A percentile compares a stretch with the other conserved stretches of the same genome.
Conservation (phyloP, 2,888 invertebrate genomes). For the Aporophyla nigra region DNA sequence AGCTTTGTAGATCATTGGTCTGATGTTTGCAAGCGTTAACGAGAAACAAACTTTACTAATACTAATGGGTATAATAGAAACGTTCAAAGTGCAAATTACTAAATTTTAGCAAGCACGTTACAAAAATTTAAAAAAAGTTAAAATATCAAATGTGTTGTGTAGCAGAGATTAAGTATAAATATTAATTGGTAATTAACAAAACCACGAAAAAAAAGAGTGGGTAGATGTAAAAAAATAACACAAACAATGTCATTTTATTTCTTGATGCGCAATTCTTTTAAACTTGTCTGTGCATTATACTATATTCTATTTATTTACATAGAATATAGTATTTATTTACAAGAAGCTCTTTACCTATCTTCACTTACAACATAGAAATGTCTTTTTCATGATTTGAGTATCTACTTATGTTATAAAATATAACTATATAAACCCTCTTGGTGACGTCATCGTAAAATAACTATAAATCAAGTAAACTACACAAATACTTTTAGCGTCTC, state of each 20-base stretch:
- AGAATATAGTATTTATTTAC: not conserved
- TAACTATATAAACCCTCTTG: not conserved
- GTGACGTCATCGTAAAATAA: slow-evolving; percentile 24
- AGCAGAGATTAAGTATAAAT: no score
- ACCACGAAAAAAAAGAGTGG: no score
- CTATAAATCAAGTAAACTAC: slow-evolving; percentile 46
- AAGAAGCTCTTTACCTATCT: not conserved
- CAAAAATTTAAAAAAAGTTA: no score
- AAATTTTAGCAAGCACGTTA: no score
- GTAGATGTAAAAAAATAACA: no score
- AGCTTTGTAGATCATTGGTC: no score
- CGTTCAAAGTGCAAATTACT: no score
- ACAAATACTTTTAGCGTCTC: slow-evolving; percentile 37
- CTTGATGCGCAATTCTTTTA: not conserved
- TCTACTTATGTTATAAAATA: not conserved
- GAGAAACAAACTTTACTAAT: no score
- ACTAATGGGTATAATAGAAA: no score
- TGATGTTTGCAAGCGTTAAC: no score
- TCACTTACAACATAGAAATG: not conserved
- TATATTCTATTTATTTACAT: not conserved
- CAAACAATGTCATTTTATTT: not conserved
- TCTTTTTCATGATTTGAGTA: not conserved
- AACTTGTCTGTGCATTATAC: not conserved
- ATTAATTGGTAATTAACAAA: no score
- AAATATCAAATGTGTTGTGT: no score